phyloP scores from a whole-genome alignment of 2,113 vertebrate genomes.

The Willisornis vidua region DNA sequence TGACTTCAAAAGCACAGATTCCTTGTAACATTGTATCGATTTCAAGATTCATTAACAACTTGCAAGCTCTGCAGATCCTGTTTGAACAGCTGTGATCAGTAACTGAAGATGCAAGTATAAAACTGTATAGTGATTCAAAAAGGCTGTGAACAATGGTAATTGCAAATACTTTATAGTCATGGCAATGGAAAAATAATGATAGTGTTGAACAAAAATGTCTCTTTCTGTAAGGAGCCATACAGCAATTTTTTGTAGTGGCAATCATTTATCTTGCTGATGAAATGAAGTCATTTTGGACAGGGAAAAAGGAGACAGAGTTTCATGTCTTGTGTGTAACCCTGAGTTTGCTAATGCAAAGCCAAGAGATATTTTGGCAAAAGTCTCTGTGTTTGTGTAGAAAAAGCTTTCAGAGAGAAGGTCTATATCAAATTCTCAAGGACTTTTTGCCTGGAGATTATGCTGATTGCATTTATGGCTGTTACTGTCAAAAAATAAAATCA shows the following conservation, averaged over 20 bases:
- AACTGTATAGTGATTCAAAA: slow-evolving; percentile 7
- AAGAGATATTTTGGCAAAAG: slow-evolving; percentile 11
- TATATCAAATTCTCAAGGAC: background rate
- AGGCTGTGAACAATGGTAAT: slow-evolving; percentile 40
- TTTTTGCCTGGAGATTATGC: background rate
- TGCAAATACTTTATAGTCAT: slow-evolving; percentile 6
- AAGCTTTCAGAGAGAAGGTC: slow-evolving; percentile 3
- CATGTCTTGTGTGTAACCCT: background rate
- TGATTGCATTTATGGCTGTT: slow-evolving; percentile 14
- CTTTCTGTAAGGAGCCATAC: background rate
- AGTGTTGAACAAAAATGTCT: background rate
- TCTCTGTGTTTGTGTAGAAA: background rate
- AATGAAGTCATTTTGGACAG: background rate
- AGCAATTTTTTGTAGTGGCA: background rate
- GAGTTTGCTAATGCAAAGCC: background rate
- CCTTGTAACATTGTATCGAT: background rate
- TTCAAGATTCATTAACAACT: background rate
- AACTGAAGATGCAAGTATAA: slow-evolving; percentile 34
- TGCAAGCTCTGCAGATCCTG: slow-evolving; percentile 17
- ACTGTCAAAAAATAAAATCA: background rate
- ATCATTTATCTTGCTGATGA: slow-evolving; percentile 11
- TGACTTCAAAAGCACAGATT: background rate
- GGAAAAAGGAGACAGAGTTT: background rate
- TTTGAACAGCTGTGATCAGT: slow-evolving; percentile 11
- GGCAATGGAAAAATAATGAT: background rate